These are phyloP conservation scores for Reticulitermes speratus DNA, from an alignment of 1,140 invertebrate genomes.

Conservation along the genomic window DNA sequence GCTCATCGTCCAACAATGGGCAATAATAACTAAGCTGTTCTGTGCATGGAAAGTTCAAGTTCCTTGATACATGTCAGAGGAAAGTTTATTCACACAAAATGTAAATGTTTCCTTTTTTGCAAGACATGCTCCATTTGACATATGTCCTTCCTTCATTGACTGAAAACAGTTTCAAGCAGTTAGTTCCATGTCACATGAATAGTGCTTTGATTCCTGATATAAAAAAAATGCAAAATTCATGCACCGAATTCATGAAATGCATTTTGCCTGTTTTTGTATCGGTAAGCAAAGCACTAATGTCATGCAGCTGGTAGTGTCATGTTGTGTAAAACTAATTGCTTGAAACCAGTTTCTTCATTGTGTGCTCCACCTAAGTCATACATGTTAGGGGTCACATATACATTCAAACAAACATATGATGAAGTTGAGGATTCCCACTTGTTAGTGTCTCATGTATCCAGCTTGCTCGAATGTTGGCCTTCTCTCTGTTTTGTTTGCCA, in stretches of 20 bases:
- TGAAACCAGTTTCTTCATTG: no score
- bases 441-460: background rate
- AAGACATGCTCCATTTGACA: slow-evolving; percentile 12
- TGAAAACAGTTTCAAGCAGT: background rate
- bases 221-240: no score
- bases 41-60: background rate
- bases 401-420: no score
- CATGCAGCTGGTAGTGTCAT: no score
- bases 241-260: no score
- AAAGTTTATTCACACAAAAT: background rate
- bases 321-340: no score
- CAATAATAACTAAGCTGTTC: background rate
- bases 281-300: no score
- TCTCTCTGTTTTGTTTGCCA: background rate
- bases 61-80: background rate
- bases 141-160: background rate
- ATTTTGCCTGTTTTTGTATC: no score
- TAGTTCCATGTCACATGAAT: no score
- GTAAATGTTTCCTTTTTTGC: background rate
- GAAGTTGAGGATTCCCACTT: background rate
- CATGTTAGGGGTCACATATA: background rate
- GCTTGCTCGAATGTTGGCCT: background rate
- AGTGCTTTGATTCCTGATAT: no score
- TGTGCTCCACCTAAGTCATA: background rate
- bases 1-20: background rate